Conservation (phyloP, 1,140 invertebrate genomes). For the Orius laevigatus region DNA sequence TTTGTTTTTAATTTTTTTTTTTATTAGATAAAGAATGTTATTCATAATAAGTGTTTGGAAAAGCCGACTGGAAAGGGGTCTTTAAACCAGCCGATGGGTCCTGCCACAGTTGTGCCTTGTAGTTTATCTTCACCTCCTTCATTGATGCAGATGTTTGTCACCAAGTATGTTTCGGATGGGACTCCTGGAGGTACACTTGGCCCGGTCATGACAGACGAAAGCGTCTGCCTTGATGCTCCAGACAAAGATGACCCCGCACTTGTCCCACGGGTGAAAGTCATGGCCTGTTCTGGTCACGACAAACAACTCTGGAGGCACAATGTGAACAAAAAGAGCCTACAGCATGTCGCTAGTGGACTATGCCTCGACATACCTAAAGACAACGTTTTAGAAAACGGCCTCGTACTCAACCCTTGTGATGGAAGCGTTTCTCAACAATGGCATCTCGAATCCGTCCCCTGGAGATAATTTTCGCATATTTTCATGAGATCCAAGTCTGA, state of each 20-base stretch:
- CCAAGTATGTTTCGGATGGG: constrained; percentile 31
- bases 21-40: constrained; percentile 32
- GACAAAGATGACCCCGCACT: constrained; percentile 23
- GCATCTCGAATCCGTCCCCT: constrained; percentile 19
- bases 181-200: not conserved
- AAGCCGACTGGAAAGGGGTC: constrained; percentile 36
- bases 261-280: constrained; percentile 41
- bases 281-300: constrained; percentile 41
- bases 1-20: not conserved
- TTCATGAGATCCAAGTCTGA: constrained; percentile 3
- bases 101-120: constrained; percentile 38
- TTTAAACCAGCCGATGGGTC: constrained; percentile 42
- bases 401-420: constrained; percentile 19
- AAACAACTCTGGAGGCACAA: constrained; percentile 49
- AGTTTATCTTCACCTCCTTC: constrained; percentile 25
- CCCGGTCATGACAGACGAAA: constrained; percentile 39
- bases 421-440: constrained; percentile 20
- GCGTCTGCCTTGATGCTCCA: constrained; percentile 50
- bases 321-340: constrained; percentile 30
- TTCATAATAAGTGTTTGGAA: constrained; percentile 38
- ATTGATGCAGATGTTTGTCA: constrained; percentile 57
- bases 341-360: constrained; percentile 33
- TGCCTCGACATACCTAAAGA: constrained; percentile 32
- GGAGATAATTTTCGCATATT: constrained; percentile 16
- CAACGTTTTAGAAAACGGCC: constrained; percentile 14